Conservation (phyloP, 2,113 vertebrate species). For the Heterotis niloticus region DNA sequence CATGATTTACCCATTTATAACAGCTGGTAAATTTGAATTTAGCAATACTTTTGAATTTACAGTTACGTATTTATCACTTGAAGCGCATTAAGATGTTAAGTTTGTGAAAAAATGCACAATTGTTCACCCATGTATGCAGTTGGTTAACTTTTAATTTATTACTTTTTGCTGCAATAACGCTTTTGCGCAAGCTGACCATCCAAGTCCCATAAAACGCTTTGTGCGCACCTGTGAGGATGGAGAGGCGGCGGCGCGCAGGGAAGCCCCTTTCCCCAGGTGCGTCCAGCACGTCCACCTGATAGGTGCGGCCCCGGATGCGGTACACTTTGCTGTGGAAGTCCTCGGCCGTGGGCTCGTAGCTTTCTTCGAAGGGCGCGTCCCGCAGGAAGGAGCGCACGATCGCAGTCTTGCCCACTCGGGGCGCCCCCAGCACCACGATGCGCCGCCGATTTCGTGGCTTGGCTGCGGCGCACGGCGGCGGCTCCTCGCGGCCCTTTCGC, state of each 20-base stretch:
- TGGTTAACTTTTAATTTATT: no score
- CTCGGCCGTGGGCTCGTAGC: conserved; percentile 66
- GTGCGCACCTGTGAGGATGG: conserved; percentile 65
- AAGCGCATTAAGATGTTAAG: no score
- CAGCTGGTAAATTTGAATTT: no score
- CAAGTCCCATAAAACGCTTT: not conserved
- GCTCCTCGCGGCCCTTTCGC: conserved; percentile 37
- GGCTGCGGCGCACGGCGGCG: conserved; percentile 31
- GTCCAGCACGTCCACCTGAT: conserved; percentile 69
- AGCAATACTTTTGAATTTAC: no score
- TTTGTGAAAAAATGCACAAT: no score
- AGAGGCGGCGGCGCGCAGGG: conserved; percentile 66
- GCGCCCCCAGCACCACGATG: conserved; percentile 69
- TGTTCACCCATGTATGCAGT: no score
- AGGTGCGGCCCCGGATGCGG: conserved; percentile 63
- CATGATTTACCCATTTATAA: no score
- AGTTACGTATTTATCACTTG: no score
- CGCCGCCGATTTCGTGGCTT: conserved; percentile 65
- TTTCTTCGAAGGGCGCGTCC: conserved; percentile 62
- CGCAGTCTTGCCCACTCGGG: conserved; percentile 67
- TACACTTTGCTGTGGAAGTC: conserved; percentile 70
- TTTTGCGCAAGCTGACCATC: no score
- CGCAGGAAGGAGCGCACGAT: conserved; percentile 64
- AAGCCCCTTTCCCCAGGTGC: conserved; percentile 65
- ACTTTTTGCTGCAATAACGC: no score